phyloP scores from a whole-genome alignment of 2,113 vertebrate genomes.

The Vidua macroura region DNA sequence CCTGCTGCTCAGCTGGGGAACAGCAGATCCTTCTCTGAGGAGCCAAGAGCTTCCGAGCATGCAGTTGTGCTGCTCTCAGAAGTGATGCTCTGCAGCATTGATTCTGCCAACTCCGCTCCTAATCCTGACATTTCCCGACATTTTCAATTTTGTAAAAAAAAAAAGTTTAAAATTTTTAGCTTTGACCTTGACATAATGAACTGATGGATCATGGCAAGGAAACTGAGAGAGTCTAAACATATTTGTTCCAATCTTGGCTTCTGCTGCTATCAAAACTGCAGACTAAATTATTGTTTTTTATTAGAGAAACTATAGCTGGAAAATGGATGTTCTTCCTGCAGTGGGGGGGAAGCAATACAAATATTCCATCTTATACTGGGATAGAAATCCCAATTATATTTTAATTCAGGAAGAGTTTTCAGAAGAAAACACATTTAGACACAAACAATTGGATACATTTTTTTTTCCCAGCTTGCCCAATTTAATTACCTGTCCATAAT shows the following conservation, averaged over 20 bases:
- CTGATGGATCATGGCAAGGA: background rate
- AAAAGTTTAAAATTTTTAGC: background rate
- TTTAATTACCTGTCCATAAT: background rate
- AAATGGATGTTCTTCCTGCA: background rate
- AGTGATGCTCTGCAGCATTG: constrained; percentile 8
- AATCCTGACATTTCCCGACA: constrained; percentile 21
- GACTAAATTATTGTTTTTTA: background rate
- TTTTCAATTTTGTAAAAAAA: constrained; percentile 25
- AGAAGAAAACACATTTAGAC: background rate
- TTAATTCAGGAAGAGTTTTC: background rate
- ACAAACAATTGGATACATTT: background rate
- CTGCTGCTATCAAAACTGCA: background rate
- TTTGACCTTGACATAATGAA: constrained; percentile 46
- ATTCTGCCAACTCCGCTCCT: background rate
- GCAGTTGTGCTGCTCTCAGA: background rate
- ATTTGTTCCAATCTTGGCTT: background rate
- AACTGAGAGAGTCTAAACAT: background rate
- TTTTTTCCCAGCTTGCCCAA: background rate
- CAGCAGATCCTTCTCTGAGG: background rate
- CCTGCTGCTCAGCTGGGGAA: background rate
- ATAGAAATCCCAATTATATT: background rate
- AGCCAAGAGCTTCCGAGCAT: background rate
- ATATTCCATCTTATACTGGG: background rate
- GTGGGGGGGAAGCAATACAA: background rate
- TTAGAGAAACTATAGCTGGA: background rate